Evolutionary conservation across 1,140 invertebrate species (phyloP), one percentile per base, ranked within the genome.

Genomic region (Aleiodes sp.): DNA sequence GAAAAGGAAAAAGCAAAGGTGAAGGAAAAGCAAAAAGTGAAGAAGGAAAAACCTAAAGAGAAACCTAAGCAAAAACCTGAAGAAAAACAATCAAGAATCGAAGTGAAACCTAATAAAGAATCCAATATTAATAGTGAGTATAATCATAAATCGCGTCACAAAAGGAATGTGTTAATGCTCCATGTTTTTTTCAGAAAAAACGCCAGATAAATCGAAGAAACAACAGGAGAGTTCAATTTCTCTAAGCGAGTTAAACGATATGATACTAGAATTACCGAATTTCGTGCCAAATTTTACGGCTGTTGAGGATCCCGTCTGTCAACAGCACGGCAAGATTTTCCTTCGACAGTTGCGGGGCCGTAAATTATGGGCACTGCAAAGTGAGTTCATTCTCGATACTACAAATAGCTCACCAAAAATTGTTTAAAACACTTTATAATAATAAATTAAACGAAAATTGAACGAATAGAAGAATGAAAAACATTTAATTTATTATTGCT

Each of bases 311-410:
- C 80, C 87, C 29, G 88, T 89, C 78, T 92, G 91, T 83, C 87
- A 90, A 73, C 87, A 90, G 75, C 90, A 92, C 64, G 87, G 91
- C 46, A 89, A 90, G 79, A 90, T 91, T 74, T 88, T 91, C 70
- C 80, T 91, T 65, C 85, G 89, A 67, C 90, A 92, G 80, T 81
- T 92, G 72, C 88, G 89, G 33, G 88, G 89, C 28, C 87, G 88
- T 57, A 91, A 91, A 82, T 73, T 92, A 60, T 92, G 91, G 91
- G 90, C 90, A 52, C 80, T 92, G 70, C 90, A 91, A 84, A 92
- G 91, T 91, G 86, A 88, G 88, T 82, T 46, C 12, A 71, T n/a
- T 7, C 14, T 26, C 33, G 0, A 61, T 26, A 37, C 16, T 10
- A 16, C 28, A 61, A 68, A n/a, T 46, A 28, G 26, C 6, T 16